Conservation (phyloP, 2,113 vertebrate species). For the Prunella fulvescens region DNA sequence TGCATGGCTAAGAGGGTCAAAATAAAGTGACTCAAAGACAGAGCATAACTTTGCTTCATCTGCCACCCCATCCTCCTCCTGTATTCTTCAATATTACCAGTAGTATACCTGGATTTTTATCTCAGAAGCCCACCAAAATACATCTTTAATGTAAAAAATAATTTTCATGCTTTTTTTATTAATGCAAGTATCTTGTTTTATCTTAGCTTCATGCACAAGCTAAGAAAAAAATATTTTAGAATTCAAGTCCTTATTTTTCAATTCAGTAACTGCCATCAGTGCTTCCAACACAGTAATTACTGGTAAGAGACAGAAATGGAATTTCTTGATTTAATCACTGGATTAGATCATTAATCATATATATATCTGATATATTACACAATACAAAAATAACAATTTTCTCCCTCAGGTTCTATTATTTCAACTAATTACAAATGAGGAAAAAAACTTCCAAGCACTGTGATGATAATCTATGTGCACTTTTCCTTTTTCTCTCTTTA, state of each 20-base stretch:
- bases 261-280: not conserved
- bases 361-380: not conserved
- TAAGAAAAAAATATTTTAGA: not conserved
- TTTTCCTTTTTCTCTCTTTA: not conserved
- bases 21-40: not conserved
- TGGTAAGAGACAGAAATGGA: not conserved
- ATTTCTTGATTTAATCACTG: slow-evolving; percentile 8
- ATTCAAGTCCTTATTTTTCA: not conserved
- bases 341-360: not conserved
- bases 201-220: not conserved
- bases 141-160: not conserved
- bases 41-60: not conserved
- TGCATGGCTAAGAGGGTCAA: not conserved
- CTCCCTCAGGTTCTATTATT: not conserved
- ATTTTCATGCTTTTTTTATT: not conserved
- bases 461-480: not conserved
- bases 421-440: not conserved
- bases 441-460: not conserved
- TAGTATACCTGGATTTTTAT: not conserved
- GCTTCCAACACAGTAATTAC: not conserved
- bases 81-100: not conserved
- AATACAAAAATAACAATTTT: not conserved
- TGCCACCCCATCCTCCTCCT: not conserved
- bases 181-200: not conserved
- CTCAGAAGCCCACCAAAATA: not conserved